Conservation (phyloP, 2,888 invertebrate species). For the Macropis europaea region DNA sequence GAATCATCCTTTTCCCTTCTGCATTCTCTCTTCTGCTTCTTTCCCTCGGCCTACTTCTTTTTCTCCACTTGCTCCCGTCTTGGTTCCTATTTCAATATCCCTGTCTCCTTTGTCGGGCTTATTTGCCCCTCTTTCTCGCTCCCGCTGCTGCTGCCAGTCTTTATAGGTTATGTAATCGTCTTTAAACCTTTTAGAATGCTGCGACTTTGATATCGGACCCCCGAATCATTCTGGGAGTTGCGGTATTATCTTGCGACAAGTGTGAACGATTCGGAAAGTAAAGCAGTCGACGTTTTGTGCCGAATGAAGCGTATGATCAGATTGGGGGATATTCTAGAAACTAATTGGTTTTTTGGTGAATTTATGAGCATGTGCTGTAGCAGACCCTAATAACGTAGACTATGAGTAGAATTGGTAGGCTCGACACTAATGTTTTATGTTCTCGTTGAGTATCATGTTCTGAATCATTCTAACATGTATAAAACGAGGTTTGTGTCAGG, state of each 20-base stretch:
- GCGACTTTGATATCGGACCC: slow-evolving; percentile 62
- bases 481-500: too few relatives aligned
- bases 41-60: slow-evolving; percentile 6
- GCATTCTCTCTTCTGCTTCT: slow-evolving; percentile 13
- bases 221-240: slow-evolving; percentile 37
- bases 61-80: slow-evolving; percentile 10
- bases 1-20: slow-evolving; percentile 39
- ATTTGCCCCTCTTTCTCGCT: slow-evolving; percentile 25
- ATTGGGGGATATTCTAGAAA: neutral
- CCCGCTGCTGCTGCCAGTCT: slow-evolving; percentile 8
- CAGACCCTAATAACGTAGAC: too few relatives aligned
- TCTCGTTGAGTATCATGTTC: too few relatives aligned
- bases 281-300: neutral
- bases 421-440: too few relatives aligned
- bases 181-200: slow-evolving; percentile 54
- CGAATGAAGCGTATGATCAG: slow-evolving; percentile 10
- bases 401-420: too few relatives aligned
- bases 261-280: slow-evolving; percentile 1
- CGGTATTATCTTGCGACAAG: slow-evolving; percentile 12
- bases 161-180: slow-evolving; percentile 61
- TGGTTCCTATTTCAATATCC: slow-evolving; percentile 41
- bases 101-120: slow-evolving; percentile 16
- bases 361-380: too few relatives aligned
- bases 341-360: neutral
- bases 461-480: too few relatives aligned